phyloP scores from a whole-genome alignment of 23 tunicate species.

The Diplosoma virens region DNA sequence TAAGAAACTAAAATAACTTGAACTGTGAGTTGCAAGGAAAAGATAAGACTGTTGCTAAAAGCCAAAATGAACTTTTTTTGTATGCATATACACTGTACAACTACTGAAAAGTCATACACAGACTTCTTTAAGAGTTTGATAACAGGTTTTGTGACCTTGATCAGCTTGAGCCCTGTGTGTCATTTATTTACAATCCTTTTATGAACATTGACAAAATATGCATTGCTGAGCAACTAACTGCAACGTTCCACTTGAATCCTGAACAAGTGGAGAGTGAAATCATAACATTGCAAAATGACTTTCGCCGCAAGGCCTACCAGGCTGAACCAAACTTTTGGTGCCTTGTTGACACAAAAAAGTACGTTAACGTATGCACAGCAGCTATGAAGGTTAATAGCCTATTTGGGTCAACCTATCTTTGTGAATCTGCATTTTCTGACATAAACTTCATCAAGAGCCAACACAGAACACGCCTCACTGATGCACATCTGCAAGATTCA shows the following conservation, averaged over 20 bases:
- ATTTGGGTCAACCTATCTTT: not conserved
- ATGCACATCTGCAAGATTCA: not conserved
- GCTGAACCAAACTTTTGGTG: not conserved
- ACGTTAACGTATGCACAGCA: no score
- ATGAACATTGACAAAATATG: constrained; percentile 7
- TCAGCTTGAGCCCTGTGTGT: not conserved
- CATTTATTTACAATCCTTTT: constrained; percentile 1
- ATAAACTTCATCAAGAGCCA: not conserved
- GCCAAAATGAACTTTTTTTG: constrained; percentile 5
- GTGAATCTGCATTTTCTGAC: not conserved
- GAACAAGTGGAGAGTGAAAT: not conserved
- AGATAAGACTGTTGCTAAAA: not conserved
- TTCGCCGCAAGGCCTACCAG: not conserved
- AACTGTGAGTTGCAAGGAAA: not conserved
- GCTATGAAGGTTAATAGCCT: not conserved
- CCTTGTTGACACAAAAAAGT: not conserved
- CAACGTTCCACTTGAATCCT: not conserved
- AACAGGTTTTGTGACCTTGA: not conserved
- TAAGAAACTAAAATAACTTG: not conserved
- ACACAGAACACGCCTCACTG: not conserved
- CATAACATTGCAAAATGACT: not conserved
- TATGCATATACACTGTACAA: not conserved
- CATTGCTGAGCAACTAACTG: constrained; percentile 13
- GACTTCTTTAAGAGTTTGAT: constrained; percentile 10
- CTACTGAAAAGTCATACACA: not conserved